A percentile compares a stretch with the other conserved stretches of the same genome.
Conservation (phyloP, 2,113 vertebrate species). For the Chitala chitala region DNA sequence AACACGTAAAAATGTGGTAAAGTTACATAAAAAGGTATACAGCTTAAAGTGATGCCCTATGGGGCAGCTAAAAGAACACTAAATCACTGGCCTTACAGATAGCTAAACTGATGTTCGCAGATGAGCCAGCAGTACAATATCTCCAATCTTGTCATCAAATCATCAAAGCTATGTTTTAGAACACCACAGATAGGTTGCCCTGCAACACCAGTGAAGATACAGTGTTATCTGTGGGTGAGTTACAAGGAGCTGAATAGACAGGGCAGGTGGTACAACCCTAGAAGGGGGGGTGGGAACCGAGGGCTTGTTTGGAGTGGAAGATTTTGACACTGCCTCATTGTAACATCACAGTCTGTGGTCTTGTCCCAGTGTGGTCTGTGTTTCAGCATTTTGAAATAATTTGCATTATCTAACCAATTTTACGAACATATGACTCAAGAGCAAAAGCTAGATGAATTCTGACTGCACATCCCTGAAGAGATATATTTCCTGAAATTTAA, state of each 20-base stretch:
- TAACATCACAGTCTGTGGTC: not conserved
- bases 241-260: not conserved
- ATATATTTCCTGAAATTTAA: too few species aligned
- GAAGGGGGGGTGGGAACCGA: too few species aligned
- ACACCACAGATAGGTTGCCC: not conserved
- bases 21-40: not conserved
- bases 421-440: too few species aligned
- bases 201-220: not conserved
- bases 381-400: too few species aligned
- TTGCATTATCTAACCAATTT: too few species aligned
- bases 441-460: too few species aligned
- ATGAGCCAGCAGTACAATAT: not conserved
- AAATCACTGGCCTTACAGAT: not conserved
- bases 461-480: too few species aligned
- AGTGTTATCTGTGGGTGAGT: constrained; percentile 11
- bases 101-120: not conserved
- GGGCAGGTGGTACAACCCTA: not conserved
- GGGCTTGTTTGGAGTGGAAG: not conserved
- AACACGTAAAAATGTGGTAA: not conserved
- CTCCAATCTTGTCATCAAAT: not conserved
- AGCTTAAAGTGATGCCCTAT: not conserved
- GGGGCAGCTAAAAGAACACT: not conserved
- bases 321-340: not conserved
- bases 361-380: too few species aligned
- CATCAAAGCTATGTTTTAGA: not conserved